Evolutionary conservation across 2,797 vertebrate genomes (phyloP).

Genomic region (Crenichthys baileyi): DNA sequence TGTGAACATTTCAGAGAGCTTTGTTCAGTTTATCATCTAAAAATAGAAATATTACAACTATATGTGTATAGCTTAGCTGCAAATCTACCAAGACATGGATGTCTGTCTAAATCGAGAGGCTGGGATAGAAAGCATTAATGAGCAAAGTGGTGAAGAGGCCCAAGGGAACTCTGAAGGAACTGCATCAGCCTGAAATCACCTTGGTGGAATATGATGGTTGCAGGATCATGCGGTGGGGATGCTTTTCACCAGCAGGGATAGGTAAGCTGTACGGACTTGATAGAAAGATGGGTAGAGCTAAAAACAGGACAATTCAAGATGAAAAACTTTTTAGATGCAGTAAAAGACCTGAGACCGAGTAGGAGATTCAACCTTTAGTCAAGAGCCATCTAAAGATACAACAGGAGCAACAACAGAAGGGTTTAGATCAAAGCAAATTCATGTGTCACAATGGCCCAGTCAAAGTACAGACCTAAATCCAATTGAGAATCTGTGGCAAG

Average conservation of each 20-base stretch:
- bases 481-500: background rate
- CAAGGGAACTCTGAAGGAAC: too few relatives aligned
- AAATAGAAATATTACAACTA: background rate
- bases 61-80: background rate
- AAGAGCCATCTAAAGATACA: background rate
- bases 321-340: background rate
- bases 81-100: background rate
- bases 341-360: background rate
- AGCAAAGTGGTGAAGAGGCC: background rate
- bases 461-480: background rate
- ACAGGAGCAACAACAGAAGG: too few relatives aligned
- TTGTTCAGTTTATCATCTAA: background rate
- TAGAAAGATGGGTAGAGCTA: background rate
- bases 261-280: too few relatives aligned
- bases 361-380: background rate
- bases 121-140: background rate
- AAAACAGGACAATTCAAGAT: background rate
- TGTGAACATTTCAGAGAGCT: background rate
- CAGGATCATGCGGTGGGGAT: too few relatives aligned
- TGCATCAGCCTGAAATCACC: too few relatives aligned
- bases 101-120: background rate
- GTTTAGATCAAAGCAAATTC: too few relatives aligned
- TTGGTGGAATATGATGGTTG: too few relatives aligned
- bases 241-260: too few relatives aligned
- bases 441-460: background rate